Evolutionary conservation across 2,797 vertebrate genomes (phyloP).

Genomic region (Thamnophis elegans): DNA sequence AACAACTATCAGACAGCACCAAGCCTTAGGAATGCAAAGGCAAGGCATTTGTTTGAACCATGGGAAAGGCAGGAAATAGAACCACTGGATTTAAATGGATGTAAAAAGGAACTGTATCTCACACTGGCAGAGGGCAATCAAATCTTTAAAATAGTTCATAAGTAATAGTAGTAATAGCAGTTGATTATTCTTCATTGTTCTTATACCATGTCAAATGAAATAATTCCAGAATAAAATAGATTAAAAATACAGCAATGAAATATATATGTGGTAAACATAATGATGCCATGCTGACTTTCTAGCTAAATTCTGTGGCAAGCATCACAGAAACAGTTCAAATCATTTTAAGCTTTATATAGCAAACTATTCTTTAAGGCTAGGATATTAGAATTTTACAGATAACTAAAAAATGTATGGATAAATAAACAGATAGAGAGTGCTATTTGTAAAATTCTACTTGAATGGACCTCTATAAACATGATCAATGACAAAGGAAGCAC

Average conservation of each 20-base stretch:
- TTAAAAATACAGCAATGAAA: neutral
- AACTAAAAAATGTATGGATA: neutral
- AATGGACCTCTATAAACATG: neutral
- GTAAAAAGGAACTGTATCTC: neutral
- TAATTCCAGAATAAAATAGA: neutral
- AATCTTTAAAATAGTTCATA: neutral
- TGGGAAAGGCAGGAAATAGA: neutral
- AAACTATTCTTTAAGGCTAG: neutral
- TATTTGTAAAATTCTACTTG: neutral
- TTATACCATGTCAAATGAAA: neutral
- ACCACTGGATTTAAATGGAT: neutral
- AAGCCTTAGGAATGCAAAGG: neutral
- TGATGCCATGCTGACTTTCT: neutral
- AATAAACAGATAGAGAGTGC: neutral
- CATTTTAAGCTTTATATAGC: neutral
- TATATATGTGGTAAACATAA: neutral
- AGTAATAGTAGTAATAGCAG: neutral
- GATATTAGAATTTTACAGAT: neutral
- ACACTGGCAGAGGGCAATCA: neutral
- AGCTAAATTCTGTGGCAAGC: neutral
- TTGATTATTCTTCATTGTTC: neutral
- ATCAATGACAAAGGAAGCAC: neutral
- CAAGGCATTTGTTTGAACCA: neutral
- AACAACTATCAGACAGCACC: neutral
- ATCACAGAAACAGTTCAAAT: neutral